Evolutionary conservation across 1,140 invertebrate genomes (phyloP).

Genomic region (Procambarus virginalis): DNA sequence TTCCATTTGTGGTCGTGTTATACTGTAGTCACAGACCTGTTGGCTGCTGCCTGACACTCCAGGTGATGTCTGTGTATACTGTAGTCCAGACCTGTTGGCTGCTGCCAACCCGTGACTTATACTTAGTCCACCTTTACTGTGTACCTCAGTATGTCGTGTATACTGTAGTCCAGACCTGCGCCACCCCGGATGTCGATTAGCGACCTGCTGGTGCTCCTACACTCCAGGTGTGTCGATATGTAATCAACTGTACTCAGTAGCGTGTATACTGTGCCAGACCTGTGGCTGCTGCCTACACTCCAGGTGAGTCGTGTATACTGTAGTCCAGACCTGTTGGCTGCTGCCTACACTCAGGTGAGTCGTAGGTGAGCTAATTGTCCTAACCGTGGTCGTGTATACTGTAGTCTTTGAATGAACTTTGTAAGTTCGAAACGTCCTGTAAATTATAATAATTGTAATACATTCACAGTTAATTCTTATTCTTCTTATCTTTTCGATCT

Average conservation of each 20-base stretch:
- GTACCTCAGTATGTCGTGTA: background rate
- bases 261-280: background rate
- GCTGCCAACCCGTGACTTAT: no score
- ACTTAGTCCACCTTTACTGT: no score
- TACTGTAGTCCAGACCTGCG: slow-evolving; percentile 8
- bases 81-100: slow-evolving; percentile 27
- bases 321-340: slow-evolving; percentile 32
- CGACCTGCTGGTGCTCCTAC: slow-evolving; percentile 43
- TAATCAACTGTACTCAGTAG: no score
- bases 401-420: no score
- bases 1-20: no score
- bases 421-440: no score
- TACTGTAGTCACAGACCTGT: background rate
- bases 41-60: slow-evolving; percentile 29
- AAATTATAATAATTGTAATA: no score
- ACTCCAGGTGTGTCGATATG: slow-evolving; percentile 11
- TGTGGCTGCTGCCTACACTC: slow-evolving; percentile 29
- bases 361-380: no score
- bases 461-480: no score
- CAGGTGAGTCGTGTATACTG: background rate
- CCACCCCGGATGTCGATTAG: no score
- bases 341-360: slow-evolving; percentile 22
- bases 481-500: no score
- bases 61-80: background rate
- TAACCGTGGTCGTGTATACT: no score